These are phyloP conservation scores for Axinella damicornis DNA, from an alignment of 37 sponge, comb jelly and placozoan genomes.

Conservation along the genomic window DNA sequence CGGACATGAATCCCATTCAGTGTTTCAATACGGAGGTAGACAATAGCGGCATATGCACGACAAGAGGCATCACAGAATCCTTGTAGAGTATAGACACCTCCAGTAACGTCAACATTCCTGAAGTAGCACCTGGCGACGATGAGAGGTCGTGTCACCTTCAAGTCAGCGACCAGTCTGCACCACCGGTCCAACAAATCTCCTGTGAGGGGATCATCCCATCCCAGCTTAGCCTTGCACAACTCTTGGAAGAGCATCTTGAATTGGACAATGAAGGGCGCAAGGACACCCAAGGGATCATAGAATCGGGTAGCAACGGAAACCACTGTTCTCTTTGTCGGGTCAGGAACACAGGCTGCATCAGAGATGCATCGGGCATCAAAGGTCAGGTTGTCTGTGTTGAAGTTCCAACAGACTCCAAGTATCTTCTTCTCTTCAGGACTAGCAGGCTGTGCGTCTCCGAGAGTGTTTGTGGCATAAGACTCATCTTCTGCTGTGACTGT, in stretches of 20 bases:
- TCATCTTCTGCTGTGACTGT: neutral
- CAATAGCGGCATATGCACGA: too few species aligned
- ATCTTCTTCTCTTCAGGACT: slow-evolving; percentile 15
- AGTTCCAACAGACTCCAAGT: slow-evolving; percentile 46
- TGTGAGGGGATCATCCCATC: slow-evolving; percentile 31
- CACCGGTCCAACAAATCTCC: slow-evolving; percentile 16
- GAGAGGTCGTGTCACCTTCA: neutral
- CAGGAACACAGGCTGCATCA: neutral
- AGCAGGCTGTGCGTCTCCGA: neutral
- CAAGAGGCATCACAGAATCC: too few species aligned
- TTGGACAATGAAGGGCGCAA: slow-evolving; percentile 28
- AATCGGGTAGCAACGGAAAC: neutral
- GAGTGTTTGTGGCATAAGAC: slow-evolving; percentile 10
- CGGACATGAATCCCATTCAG: neutral
- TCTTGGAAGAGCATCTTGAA: slow-evolving; percentile 45
- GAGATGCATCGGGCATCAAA: slow-evolving; percentile 1
- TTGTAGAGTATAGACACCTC: too few species aligned
- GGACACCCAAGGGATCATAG: slow-evolving; percentile 45
- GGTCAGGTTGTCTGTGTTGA: slow-evolving; percentile 1
- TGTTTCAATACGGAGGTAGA: too few species aligned
- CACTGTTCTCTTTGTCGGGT: slow-evolving; percentile 28
- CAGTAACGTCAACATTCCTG: neutral
- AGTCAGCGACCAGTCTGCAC: neutral
- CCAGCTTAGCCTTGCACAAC: neutral
- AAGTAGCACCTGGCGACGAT: slow-evolving; percentile 24